Percentiles rank a stretch among this genome's conserved stretches.
phyloP scores from a whole-genome alignment of 2,888 invertebrate genomes.

The Meganola albula region DNA sequence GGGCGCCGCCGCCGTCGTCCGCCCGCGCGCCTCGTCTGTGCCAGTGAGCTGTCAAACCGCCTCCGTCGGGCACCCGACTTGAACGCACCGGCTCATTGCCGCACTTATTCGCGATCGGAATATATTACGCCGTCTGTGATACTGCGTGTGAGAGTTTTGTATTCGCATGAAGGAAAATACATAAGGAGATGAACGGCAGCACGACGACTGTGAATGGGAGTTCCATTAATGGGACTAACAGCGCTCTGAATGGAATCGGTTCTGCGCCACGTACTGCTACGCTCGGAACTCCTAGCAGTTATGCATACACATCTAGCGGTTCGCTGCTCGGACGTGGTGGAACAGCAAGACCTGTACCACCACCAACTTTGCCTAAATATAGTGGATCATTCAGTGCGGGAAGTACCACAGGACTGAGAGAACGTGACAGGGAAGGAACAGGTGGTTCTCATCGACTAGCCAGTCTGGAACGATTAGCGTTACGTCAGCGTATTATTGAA shows the following conservation, averaged over 20 bases:
- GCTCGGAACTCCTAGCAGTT: slow-evolving; percentile 77
- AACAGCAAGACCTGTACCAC: slow-evolving; percentile 84
- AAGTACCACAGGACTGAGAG: slow-evolving; percentile 79
- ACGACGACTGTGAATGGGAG: slow-evolving; percentile 73
- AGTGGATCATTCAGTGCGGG: slow-evolving; percentile 87
- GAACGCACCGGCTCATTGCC: slow-evolving; percentile 61
- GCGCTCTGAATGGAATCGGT: slow-evolving; percentile 64
- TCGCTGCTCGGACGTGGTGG: slow-evolving; percentile 79
- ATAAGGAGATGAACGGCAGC: slow-evolving; percentile 74
- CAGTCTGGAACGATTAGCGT: slow-evolving; percentile 88
- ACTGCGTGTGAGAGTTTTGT: slow-evolving; percentile 60
- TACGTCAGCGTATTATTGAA: slow-evolving; percentile 88
- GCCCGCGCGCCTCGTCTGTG: slow-evolving; percentile 63
- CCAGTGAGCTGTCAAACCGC: slow-evolving; percentile 74
- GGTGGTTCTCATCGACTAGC: slow-evolving; percentile 88
- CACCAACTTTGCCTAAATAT: slow-evolving; percentile 88
- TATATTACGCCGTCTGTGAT: slow-evolving; percentile 62
- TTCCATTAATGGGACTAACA: slow-evolving; percentile 69
- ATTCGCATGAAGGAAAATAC: slow-evolving; percentile 65
- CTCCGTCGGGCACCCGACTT: slow-evolving; percentile 72
- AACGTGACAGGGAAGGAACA: slow-evolving; percentile 81
- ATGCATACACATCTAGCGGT: slow-evolving; percentile 80
- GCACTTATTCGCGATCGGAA: slow-evolving; percentile 56
- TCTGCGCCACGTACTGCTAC: slow-evolving; percentile 70
- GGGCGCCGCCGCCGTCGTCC: slow-evolving; percentile 55